Evolutionary conservation across 1,140 invertebrate species (phyloP).

Genomic region (Drosophila arizonae): DNA sequence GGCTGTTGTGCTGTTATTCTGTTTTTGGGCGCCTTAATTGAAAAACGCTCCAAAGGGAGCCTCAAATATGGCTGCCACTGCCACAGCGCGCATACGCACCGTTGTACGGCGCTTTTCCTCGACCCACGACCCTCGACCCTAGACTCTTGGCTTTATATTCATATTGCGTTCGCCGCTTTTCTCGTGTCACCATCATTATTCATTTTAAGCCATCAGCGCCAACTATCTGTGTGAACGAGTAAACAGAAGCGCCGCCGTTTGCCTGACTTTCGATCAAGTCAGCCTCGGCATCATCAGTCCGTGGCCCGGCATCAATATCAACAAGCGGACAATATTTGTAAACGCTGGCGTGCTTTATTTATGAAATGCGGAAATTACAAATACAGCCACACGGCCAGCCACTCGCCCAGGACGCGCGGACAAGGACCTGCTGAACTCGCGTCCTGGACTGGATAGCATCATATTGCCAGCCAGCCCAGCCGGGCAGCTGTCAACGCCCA

Average conservation of each 20-base stretch:
- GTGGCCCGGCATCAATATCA: slow-evolving; percentile 66
- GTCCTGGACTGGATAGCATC: no score
- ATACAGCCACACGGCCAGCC: slow-evolving; percentile 24
- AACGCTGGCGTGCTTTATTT: slow-evolving; percentile 62
- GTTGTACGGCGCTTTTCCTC: slow-evolving; percentile 62
- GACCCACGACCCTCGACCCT: slow-evolving; percentile 61
- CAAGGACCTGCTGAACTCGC: no score
- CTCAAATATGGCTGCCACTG: slow-evolving; percentile 49
- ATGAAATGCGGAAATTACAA: slow-evolving; percentile 80
- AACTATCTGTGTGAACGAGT: slow-evolving; percentile 14
- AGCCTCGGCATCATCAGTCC: slow-evolving; percentile 6
- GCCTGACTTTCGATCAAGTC: slow-evolving; percentile 53
- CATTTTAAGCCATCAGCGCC: slow-evolving; percentile 47
- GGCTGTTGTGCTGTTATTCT: slow-evolving; percentile 32
- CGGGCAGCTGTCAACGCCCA: slow-evolving; percentile 16
- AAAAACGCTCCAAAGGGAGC: slow-evolving; percentile 50
- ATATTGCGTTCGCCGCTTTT: slow-evolving; percentile 64
- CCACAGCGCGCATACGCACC: slow-evolving; percentile 41
- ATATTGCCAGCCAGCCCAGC: background rate
- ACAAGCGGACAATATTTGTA: slow-evolving; percentile 78
- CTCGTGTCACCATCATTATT: slow-evolving; percentile 76
- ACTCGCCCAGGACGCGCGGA: background rate
- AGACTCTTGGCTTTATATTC: slow-evolving; percentile 79
- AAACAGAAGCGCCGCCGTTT: slow-evolving; percentile 28
- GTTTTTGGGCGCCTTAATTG: slow-evolving; percentile 48